These are phyloP conservation scores for Atlantisia rogersi DNA, from an alignment of 2,113 vertebrate genomes.

Conservation along the genomic window DNA sequence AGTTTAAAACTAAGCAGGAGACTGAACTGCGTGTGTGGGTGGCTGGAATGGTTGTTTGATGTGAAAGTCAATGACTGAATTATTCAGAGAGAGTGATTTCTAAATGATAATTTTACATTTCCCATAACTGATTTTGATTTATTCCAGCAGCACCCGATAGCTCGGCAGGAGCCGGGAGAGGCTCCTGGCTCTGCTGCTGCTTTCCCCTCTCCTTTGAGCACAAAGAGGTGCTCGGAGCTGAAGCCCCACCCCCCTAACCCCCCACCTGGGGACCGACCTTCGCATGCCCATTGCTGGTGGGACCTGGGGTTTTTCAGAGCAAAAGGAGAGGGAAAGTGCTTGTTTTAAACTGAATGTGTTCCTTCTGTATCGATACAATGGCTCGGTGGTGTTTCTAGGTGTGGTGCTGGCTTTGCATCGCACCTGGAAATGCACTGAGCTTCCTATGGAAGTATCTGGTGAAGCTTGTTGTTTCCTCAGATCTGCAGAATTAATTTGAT, in stretches of 20 bases:
- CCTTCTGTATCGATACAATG: not conserved
- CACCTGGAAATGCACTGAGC: not conserved
- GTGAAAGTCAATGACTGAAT: slow-evolving; percentile 84
- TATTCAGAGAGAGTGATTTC: slow-evolving; percentile 82
- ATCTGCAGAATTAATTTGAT: not conserved
- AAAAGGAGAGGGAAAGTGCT: not conserved
- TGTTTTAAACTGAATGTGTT: not conserved
- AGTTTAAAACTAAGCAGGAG: slow-evolving; percentile 78
- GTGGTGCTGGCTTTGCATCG: not conserved
- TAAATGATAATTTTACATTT: slow-evolving; percentile 83
- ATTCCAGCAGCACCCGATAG: slow-evolving; percentile 65
- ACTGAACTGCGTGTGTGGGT: slow-evolving; percentile 77
- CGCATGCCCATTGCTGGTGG: not conserved
- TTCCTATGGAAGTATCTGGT: not conserved
- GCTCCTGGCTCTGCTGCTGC: not conserved
- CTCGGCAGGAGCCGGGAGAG: not conserved
- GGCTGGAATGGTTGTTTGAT: slow-evolving; percentile 81
- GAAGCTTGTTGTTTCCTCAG: not conserved
- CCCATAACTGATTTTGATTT: slow-evolving; percentile 81
- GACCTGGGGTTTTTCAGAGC: not conserved
- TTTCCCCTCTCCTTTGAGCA: not conserved
- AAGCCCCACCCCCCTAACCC: not conserved
- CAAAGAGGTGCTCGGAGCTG: not conserved
- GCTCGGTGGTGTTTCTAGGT: not conserved
- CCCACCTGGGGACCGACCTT: not conserved